phyloP scores from a whole-genome alignment of 2,113 vertebrate genomes.

The Eurypyga helias region DNA sequence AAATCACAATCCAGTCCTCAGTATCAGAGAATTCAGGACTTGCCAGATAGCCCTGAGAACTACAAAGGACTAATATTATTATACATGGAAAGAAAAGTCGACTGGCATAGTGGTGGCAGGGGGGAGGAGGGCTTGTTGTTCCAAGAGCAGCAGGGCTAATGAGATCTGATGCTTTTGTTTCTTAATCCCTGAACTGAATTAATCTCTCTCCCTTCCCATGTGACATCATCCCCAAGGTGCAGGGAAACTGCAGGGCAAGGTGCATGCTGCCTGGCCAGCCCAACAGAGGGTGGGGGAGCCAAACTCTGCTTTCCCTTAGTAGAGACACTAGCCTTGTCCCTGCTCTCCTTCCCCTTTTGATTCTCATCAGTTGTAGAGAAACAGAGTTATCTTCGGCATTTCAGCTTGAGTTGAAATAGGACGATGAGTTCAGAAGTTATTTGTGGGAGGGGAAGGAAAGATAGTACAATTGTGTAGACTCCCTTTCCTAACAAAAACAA shows the following conservation, averaged over 20 bases:
- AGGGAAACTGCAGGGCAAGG: neutral
- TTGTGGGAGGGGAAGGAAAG: neutral
- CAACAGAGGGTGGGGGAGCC: neutral
- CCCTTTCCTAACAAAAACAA: neutral
- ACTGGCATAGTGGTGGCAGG: neutral
- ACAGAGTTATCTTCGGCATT: neutral
- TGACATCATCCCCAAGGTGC: conserved; percentile 16
- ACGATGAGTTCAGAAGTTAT: neutral
- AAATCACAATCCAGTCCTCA: neutral
- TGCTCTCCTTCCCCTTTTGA: neutral
- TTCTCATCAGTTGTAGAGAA: neutral
- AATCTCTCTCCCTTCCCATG: conserved; percentile 36
- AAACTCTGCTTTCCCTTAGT: neutral
- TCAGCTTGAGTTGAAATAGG: neutral
- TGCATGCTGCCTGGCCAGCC: neutral
- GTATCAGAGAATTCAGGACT: conserved; percentile 31
- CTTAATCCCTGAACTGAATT: conserved; percentile 53
- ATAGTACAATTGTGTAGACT: neutral
- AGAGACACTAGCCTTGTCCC: neutral
- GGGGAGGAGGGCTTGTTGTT: conserved; percentile 8
- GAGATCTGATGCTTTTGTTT: conserved; percentile 54
- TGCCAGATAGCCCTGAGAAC: neutral
- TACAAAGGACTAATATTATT: conserved; percentile 36
- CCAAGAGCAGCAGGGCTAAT: conserved; percentile 39
- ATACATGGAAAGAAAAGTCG: neutral